Percentiles rank a stretch among this genome's conserved stretches.
phyloP scores from a whole-genome alignment of 2,797 vertebrate genomes.

The Oreortyx pictus region DNA sequence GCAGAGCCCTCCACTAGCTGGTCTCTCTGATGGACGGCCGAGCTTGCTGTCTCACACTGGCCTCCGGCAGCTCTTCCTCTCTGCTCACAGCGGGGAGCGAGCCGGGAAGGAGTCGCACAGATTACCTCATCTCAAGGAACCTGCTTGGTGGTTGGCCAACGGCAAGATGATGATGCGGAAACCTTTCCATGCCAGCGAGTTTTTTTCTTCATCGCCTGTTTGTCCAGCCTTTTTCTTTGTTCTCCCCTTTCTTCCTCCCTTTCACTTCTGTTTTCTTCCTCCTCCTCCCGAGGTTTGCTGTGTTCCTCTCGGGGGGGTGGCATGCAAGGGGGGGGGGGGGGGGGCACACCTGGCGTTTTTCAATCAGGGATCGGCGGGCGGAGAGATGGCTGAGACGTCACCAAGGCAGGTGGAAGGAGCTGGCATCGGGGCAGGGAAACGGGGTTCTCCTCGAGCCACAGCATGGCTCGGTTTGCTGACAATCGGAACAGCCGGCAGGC shows the following conservation, averaged over 20 bases:
- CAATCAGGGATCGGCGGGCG: constrained; percentile 77
- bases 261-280: not conserved
- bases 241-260: constrained; percentile 16
- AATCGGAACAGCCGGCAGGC: constrained; percentile 63
- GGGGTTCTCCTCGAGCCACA: not conserved
- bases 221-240: constrained; percentile 48
- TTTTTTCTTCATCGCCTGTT: constrained; percentile 31
- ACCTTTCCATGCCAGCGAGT: constrained; percentile 49
- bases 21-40: constrained; percentile 84
- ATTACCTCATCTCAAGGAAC: constrained; percentile 80
- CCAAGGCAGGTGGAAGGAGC: constrained; percentile 50
- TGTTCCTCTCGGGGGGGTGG: constrained; percentile 56
- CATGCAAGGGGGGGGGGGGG: not conserved
- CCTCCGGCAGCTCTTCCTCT: constrained; percentile 23
- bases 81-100: not conserved
- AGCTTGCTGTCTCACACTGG: constrained; percentile 49
- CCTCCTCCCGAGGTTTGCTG: constrained; percentile 68
- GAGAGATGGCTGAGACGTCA: constrained; percentile 19
- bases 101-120: constrained; percentile 56
- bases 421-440: not conserved
- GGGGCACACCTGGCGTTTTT: constrained; percentile 71
- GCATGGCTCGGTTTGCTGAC: constrained; percentile 72
- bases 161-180: constrained; percentile 34
- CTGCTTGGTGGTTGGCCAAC: constrained; percentile 40
- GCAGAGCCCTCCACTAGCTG: constrained; percentile 90